Percentiles rank a stretch among this genome's conserved stretches.
These are phyloP conservation scores for Carpatolechia fugitivella DNA, from an alignment of 2,888 invertebrate genomes.

Conservation along the genomic window DNA sequence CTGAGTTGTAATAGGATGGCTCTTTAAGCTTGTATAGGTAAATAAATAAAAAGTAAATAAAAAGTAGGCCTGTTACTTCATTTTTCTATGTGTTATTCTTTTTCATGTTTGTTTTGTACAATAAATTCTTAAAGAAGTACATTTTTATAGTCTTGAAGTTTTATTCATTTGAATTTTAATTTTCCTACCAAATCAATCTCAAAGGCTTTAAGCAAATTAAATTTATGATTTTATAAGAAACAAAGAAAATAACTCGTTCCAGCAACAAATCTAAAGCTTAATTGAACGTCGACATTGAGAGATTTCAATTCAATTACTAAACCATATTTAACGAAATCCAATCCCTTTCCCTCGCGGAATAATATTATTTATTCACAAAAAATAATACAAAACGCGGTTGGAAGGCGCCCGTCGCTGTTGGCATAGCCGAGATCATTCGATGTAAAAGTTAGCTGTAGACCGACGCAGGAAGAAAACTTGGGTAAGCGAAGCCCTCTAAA, in stretches of 20 bases:
- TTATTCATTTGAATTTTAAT: too few relatives aligned
- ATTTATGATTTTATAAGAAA: slow-evolving; percentile 59
- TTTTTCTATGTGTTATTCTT: too few relatives aligned
- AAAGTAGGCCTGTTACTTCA: too few relatives aligned
- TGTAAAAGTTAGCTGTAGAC: slow-evolving; percentile 68
- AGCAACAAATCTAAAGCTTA: slow-evolving; percentile 72
- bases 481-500: slow-evolving; percentile 79
- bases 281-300: slow-evolving; percentile 79
- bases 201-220: slow-evolving; percentile 49
- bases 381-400: slow-evolving; percentile 75
- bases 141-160: too few relatives aligned
- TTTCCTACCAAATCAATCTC: slow-evolving; percentile 26
- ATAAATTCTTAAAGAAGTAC: too few relatives aligned
- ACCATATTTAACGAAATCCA: slow-evolving; percentile 80
- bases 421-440: slow-evolving; percentile 76
- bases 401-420: slow-evolving; percentile 68
- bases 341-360: slow-evolving; percentile 76
- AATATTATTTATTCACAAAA: slow-evolving; percentile 80
- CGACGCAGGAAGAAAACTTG: slow-evolving; percentile 73
- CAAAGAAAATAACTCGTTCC: slow-evolving; percentile 71
- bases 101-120: too few relatives aligned
- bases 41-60: too few relatives aligned
- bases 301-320: slow-evolving; percentile 80
- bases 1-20: too few relatives aligned
- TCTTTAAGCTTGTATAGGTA: too few relatives aligned